Evolutionary conservation across 2,797 vertebrate species (phyloP).

Genomic region (Danionella dracula): DNA sequence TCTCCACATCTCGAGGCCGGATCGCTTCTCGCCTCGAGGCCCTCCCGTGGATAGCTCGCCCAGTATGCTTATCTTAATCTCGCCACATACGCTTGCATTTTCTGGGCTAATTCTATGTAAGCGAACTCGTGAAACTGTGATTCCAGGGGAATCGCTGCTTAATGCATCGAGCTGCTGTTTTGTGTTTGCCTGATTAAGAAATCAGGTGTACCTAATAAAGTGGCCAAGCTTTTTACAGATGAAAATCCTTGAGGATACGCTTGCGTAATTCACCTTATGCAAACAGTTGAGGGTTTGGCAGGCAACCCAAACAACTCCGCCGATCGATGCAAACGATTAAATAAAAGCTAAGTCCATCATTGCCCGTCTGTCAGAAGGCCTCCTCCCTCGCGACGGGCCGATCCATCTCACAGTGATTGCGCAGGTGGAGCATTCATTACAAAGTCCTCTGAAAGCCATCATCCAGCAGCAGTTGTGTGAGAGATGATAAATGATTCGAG

Average conservation of each 20-base stretch:
- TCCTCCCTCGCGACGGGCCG: conserved; percentile 11
- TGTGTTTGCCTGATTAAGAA: too few species aligned
- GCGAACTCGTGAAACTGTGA: too few species aligned
- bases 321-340: conserved; percentile 12
- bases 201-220: not conserved
- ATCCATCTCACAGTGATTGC: conserved; percentile 28
- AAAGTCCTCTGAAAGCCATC: conserved; percentile 44
- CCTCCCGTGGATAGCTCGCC: too few species aligned
- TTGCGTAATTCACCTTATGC: not conserved
- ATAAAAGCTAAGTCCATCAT: conserved; percentile 27
- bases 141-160: too few species aligned
- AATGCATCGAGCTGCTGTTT: too few species aligned
- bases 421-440: conserved; percentile 50
- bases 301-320: conserved; percentile 12
- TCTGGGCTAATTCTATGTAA: too few species aligned
- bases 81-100: too few species aligned
- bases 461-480: conserved; percentile 43
- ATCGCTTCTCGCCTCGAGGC: too few species aligned
- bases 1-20: too few species aligned
- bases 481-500: conserved; percentile 53
- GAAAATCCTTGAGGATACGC: not conserved
- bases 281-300: not conserved
- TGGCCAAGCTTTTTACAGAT: not conserved
- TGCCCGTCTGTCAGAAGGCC: conserved; percentile 16
- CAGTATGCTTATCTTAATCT: too few species aligned